These are phyloP conservation scores for Aleadryas rufinucha DNA, from an alignment of 2,113 vertebrate species.

Conservation along the genomic window DNA sequence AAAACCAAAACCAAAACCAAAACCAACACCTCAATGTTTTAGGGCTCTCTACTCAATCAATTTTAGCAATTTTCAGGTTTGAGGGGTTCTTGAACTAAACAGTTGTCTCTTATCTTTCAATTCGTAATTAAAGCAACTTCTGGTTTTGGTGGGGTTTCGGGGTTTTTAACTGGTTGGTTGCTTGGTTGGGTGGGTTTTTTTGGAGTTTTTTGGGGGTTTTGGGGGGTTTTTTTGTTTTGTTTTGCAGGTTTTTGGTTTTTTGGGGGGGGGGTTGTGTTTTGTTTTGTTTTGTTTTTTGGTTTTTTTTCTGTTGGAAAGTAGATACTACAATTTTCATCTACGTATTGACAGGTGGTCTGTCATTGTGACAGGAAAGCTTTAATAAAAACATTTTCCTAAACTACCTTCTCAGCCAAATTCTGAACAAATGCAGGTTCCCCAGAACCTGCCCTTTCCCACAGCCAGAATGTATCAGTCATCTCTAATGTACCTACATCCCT, in stretches of 20 bases:
- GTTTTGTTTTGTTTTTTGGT: background rate
- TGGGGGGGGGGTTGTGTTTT: background rate
- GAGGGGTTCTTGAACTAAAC: fast-evolving
- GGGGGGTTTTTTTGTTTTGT: no score
- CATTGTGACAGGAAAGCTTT: background rate
- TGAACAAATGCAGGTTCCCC: background rate
- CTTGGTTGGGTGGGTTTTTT: background rate
- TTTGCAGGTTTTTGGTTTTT: no score
- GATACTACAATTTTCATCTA: background rate
- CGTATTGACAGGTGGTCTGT: background rate
- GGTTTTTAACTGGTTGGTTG: background rate
- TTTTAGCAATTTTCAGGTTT: background rate
- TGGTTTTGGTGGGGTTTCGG: background rate
- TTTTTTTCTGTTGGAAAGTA: background rate
- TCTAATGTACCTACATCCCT: background rate
- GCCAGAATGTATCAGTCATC: background rate
- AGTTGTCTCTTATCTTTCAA: background rate
- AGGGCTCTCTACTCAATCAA: background rate
- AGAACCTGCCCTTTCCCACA: background rate
- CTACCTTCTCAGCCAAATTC: background rate
- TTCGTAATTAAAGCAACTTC: background rate
- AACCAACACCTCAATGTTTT: background rate
- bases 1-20: background rate
- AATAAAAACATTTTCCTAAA: background rate
- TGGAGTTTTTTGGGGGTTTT: no score